These are phyloP conservation scores for Elachura formosa DNA, from an alignment of 2,113 vertebrate species.

Conservation along the genomic window DNA sequence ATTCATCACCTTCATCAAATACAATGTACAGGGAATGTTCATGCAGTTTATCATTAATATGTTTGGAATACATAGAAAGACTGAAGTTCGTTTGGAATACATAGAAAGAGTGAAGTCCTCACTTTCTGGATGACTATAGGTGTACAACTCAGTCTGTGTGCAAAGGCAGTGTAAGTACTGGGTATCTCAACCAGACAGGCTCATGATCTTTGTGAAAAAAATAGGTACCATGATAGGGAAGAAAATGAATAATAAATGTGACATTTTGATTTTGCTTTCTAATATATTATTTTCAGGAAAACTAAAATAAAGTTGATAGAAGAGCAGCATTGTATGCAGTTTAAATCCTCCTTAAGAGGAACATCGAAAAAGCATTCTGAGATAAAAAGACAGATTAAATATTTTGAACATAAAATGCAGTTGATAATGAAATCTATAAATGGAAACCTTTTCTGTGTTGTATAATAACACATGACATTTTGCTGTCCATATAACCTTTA, in stretches of 20 bases:
- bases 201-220: background rate
- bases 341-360: constrained; percentile 28
- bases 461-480: constrained; percentile 42
- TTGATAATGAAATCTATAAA: constrained; percentile 44
- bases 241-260: background rate
- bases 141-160: background rate
- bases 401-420: constrained; percentile 15
- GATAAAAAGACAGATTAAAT: constrained; percentile 20
- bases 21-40: background rate
- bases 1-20: background rate
- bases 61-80: background rate
- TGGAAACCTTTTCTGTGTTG: constrained; percentile 26
- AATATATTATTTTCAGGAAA: background rate
- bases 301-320: constrained; percentile 17
- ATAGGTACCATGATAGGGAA: background rate
- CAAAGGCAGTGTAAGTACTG: background rate
- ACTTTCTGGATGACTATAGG: background rate
- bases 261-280: background rate
- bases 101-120: background rate
- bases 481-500: constrained; percentile 25
- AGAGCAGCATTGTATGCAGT: background rate
- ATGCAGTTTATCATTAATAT: background rate
- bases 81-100: background rate
- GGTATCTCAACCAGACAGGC: background rate
- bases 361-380: background rate